Base-by-base conservation (phyloP, 2,113 vertebrate species). In the Cygnus atratus region DNA sequence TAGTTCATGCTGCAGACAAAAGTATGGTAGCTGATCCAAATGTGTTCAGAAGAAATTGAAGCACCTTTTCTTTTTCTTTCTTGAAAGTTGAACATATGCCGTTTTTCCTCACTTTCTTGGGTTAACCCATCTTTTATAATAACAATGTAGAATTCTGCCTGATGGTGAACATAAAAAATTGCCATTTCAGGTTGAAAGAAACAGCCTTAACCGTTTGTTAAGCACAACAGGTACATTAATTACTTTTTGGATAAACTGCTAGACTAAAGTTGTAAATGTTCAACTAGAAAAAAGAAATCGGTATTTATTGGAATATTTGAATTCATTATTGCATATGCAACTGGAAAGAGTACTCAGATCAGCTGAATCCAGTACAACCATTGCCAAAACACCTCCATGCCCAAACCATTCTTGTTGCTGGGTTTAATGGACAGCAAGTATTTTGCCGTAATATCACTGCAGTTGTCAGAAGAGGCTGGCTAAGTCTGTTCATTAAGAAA, bases 121-220 rank as follows among this genome's bases (percentile, higher is more conserved):
- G 73, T 94, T 96, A 96, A 89, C 92, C 71, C 92, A 95, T 73
- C 93, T 87, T 94, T 96, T 92, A 50, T 63, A 93, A 83, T 35
- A 96, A 95, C 88, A 97, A 76, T 92, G 96, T 41, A 95, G 95
- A 92, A 87, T 70, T 91, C 80, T 96, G 95, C 95, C 95, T 96
- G 93, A 95, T 95, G 73, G 93, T 96, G 93, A 96, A 96, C 93
- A 97, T 95, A 94, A 83, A 91, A 87, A 78, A 96, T 84, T 18
- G 92, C 92, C 81, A 83, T 95, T 95, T 95, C 93, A 96, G 93
- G 58, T 68, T 62, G 91, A 89, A 91, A 89, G 84, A 63, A 92
- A 92, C 50, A 85, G 93, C 66, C 5, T 13, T 35, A 50, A 59
- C 26, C 44, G 78, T 58, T 72, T 37, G 57, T 33, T 91, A 82